Evolutionary conservation across 2,888 invertebrate species (phyloP).

Genomic region (Heteromurus nitidus): DNA sequence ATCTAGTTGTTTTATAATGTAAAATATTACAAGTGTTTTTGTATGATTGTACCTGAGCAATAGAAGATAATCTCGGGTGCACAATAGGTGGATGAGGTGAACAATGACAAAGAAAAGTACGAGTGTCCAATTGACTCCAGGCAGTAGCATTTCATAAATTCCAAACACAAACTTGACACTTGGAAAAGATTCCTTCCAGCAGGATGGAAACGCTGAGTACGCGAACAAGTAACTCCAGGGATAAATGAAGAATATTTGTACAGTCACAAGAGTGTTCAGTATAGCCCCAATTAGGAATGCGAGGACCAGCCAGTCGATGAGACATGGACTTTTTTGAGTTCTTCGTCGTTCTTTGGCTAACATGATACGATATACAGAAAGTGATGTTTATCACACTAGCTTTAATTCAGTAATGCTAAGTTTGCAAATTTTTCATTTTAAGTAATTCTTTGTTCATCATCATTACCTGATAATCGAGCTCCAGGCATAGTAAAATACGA

Average conservation of each 20-base stretch:
- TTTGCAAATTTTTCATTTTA: too few species aligned
- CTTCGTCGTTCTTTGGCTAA: too few species aligned
- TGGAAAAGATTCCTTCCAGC: neutral
- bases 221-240: neutral
- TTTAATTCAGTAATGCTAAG: too few species aligned
- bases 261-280: neutral
- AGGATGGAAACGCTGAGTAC: neutral
- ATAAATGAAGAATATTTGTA: neutral
- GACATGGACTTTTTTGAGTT: too few species aligned
- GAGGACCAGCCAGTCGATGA: too few species aligned
- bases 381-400: too few species aligned
- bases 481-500: neutral
- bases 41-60: neutral
- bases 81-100: neutral
- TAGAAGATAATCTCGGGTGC: neutral
- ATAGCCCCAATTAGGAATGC: neutral
- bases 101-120: neutral
- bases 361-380: too few species aligned
- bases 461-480: too few species aligned
- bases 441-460: too few species aligned
- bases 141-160: neutral
- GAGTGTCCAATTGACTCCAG: neutral
- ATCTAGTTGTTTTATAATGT: too few species aligned
- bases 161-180: neutral
- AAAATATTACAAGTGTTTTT: too few species aligned